A percentile compares a stretch with the other conserved stretches of the same genome.
These are phyloP conservation scores for Puffinus mauretanicus DNA, from an alignment of 2,113 vertebrate species.

Conservation along the genomic window DNA sequence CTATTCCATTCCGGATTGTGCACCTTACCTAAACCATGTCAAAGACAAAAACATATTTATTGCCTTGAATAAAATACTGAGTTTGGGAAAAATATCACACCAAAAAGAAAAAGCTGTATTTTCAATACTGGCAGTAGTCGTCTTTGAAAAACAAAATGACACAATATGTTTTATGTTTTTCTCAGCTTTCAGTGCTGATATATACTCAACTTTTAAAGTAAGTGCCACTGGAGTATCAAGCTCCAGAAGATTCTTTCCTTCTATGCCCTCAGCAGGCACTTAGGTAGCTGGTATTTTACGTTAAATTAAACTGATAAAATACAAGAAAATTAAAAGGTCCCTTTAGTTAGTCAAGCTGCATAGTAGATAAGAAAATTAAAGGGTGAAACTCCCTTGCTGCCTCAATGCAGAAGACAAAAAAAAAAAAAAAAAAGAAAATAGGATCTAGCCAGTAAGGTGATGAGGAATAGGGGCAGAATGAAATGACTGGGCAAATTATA, in stretches of 20 bases:
- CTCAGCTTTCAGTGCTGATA: background rate
- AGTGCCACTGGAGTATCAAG: background rate
- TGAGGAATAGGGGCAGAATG: background rate
- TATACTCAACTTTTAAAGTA: background rate
- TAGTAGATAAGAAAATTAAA: background rate
- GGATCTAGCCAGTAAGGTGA: background rate
- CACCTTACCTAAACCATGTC: constrained; percentile 82
- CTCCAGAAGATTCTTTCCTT: background rate
- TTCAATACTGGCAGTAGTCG: background rate
- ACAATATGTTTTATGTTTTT: background rate
- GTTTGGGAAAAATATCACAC: background rate
- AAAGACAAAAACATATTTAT: constrained; percentile 18
- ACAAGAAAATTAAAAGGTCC: background rate
- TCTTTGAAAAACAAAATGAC: background rate
- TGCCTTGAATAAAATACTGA: background rate
- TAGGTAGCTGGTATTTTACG: background rate
- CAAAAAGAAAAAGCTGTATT: background rate
- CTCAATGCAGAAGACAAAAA: background rate
- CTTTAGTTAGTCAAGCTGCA: background rate
- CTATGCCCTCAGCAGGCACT: background rate
- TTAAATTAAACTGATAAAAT: background rate
- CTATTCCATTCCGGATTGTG: constrained; percentile 96
- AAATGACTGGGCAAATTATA: background rate
- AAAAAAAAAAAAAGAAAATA: background rate
- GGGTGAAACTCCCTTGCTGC: background rate